Percentiles rank a stretch among this genome's conserved stretches.
These are phyloP conservation scores for Jaculus jaculus DNA, from an alignment of 2,113 vertebrate genomes.

Conservation along the genomic window DNA sequence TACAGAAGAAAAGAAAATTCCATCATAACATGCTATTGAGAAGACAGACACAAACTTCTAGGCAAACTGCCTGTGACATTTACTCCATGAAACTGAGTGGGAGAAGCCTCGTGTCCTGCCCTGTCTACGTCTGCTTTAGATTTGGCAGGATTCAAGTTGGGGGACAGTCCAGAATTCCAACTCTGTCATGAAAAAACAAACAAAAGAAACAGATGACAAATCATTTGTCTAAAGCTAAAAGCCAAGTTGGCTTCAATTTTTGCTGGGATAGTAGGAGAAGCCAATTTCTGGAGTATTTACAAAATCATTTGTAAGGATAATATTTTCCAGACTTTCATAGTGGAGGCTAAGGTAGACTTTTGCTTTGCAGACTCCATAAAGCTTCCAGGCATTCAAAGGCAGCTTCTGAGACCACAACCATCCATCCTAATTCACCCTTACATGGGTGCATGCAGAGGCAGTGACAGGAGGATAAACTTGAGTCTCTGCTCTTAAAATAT, in stretches of 20 bases:
- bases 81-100: not conserved
- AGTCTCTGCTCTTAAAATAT: not conserved
- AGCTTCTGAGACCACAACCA: not conserved
- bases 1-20: not conserved
- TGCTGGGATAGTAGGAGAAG: slow-evolving; percentile 40
- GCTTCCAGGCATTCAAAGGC: not conserved
- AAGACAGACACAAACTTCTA: slow-evolving; percentile 44
- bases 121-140: slow-evolving; percentile 56
- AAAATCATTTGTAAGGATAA: slow-evolving; percentile 69
- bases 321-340: slow-evolving; percentile 66
- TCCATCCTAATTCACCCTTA: not conserved
- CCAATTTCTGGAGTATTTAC: slow-evolving; percentile 68
- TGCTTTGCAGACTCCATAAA: not conserved
- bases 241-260: slow-evolving; percentile 65
- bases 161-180: slow-evolving; percentile 56
- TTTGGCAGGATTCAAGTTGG: slow-evolving; percentile 48
- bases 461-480: not conserved
- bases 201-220: slow-evolving; percentile 72
- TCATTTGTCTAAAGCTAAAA: slow-evolving; percentile 67
- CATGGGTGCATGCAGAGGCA: not conserved
- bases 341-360: not conserved
- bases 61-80: slow-evolving; percentile 42
- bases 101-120: not conserved
- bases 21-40: not conserved
- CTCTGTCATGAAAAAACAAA: slow-evolving; percentile 64